Evolutionary conservation across 2,888 invertebrate species (phyloP).

Genomic region (Mystacides longicornis): DNA sequence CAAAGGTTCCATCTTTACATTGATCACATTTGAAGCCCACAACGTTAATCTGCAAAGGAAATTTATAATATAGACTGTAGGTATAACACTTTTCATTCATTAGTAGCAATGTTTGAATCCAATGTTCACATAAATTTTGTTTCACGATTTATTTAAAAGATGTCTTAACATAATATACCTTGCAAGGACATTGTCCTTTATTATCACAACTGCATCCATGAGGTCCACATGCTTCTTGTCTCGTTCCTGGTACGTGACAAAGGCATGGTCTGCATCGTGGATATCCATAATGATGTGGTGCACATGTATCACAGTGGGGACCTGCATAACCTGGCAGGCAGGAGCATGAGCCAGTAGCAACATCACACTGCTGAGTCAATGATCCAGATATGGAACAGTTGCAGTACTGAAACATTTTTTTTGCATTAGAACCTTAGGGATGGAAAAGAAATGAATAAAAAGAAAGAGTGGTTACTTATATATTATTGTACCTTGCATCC

Average conservation of each 20-base stretch:
- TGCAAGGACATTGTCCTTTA: slow-evolving; percentile 82
- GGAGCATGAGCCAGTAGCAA: slow-evolving; percentile 61
- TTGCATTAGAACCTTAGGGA: no score
- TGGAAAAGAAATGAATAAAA: not conserved
- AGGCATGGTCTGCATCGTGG: slow-evolving; percentile 80
- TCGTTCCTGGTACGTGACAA: slow-evolving; percentile 71
- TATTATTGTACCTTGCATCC: slow-evolving; percentile 62
- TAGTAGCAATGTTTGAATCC: not conserved
- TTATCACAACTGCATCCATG: slow-evolving; percentile 64
- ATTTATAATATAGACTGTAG: not conserved
- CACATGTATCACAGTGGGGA: slow-evolving; percentile 73
- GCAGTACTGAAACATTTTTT: slow-evolving; percentile 25
- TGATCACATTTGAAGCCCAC: slow-evolving; percentile 76
- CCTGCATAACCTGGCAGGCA: slow-evolving; percentile 72
- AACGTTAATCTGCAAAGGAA: slow-evolving; percentile 58
- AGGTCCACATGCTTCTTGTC: slow-evolving; percentile 39
- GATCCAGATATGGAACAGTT: slow-evolving; percentile 24
- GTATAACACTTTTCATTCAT: not conserved
- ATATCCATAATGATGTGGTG: slow-evolving; percentile 80
- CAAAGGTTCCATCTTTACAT: slow-evolving; percentile 83
- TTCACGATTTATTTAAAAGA: not conserved
- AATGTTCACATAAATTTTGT: not conserved
- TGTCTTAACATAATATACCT: no score
- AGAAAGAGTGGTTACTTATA: not conserved
- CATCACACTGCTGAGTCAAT: slow-evolving; percentile 49